Conservation (phyloP, 2,888 invertebrate species). For the Ommatoiulus sabulosus region DNA sequence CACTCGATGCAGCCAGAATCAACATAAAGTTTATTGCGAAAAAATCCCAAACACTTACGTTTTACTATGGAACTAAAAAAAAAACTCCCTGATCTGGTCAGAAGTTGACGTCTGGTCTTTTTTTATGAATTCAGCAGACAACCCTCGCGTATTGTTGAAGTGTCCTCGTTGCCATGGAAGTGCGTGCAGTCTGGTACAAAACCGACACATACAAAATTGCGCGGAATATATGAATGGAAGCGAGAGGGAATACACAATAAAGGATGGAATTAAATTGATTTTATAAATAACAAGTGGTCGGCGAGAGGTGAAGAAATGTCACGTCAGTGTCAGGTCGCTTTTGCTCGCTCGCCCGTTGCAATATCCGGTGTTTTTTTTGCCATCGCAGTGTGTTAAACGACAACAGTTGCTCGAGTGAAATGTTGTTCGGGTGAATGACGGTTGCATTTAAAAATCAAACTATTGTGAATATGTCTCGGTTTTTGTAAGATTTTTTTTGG, state of each 20-base stretch:
- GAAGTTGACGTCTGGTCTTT: constrained; percentile 1
- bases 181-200: background rate
- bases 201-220: constrained; percentile 37
- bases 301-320: constrained; percentile 50
- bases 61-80: background rate
- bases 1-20: constrained; percentile 4
- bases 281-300: constrained; percentile 53
- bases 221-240: constrained; percentile 45
- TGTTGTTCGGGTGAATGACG: constrained; percentile 48
- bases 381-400: constrained; percentile 23
- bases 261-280: constrained; percentile 55
- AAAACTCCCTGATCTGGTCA: background rate
- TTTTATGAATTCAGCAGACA: background rate
- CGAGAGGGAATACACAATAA: constrained; percentile 46
- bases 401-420: constrained; percentile 47
- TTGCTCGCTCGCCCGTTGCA: background rate
- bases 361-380: constrained; percentile 44
- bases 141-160: background rate
- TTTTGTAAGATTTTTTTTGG: constrained; percentile 25
- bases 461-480: constrained; percentile 41
- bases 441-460: constrained; percentile 48
- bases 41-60: background rate
- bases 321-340: constrained; percentile 44
- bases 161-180: constrained; percentile 17
- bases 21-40: constrained; percentile 46